Evolutionary conservation across 2,797 vertebrate species (phyloP).

Genomic region (Pygocentrus nattereri): DNA sequence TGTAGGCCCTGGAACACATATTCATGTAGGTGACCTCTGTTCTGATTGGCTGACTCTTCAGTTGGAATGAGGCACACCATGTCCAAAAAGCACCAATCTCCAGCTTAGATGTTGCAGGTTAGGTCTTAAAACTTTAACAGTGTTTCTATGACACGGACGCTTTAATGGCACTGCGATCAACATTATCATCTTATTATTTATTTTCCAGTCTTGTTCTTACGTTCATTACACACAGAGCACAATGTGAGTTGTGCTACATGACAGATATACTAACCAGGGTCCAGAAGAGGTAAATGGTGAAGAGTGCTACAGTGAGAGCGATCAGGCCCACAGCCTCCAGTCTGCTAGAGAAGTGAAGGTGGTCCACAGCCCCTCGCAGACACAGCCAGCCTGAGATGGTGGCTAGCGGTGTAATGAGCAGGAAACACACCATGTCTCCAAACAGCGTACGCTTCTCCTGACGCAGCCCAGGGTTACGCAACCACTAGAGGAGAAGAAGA

Average conservation of each 20-base stretch:
- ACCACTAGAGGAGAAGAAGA: constrained; percentile 81
- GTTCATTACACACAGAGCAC: background rate
- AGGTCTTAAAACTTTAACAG: too few relatives aligned
- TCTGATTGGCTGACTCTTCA: too few relatives aligned
- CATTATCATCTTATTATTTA: background rate
- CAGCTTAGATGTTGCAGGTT: too few relatives aligned
- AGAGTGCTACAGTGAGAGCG: constrained; percentile 95
- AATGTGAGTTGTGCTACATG: background rate
- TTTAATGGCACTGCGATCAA: background rate
- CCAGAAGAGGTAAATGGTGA: constrained; percentile 97
- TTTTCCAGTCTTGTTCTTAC: background rate
- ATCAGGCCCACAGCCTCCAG: constrained; percentile 94
- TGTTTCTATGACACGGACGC: background rate
- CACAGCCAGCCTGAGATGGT: constrained; percentile 97
- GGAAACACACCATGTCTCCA: constrained; percentile 96
- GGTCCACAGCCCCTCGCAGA: constrained; percentile 92
- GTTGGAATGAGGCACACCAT: too few relatives aligned
- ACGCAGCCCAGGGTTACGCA: constrained; percentile 89
- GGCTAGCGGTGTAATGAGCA: constrained; percentile 93
- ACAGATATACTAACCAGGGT: constrained; percentile 84
- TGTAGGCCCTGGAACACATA: too few relatives aligned
- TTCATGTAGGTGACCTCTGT: too few relatives aligned
- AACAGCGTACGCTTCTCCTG: constrained; percentile 94
- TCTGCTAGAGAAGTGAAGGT: constrained; percentile 90
- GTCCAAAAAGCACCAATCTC: background rate